Base-by-base conservation (phyloP, 2,888 invertebrate species). In the Drosophila vallismaia region DNA sequence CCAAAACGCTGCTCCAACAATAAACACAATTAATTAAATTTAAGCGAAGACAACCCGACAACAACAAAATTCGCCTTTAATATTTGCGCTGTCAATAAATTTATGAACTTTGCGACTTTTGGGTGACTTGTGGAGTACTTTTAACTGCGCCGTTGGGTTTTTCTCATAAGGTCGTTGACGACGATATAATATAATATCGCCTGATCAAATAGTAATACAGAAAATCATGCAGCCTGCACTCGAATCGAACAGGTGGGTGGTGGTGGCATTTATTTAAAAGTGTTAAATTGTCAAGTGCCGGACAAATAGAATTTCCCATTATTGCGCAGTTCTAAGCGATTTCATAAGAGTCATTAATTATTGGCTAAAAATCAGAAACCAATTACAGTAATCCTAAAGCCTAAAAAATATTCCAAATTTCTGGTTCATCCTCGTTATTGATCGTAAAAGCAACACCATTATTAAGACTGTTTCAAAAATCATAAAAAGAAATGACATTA, bases 31-130 rank as follows among this genome's bases (percentile, higher is more conserved):
- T 82, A 84, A 84, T 84, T 81, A 73, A 84, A 82, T 81, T 84
- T 72, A 75, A 79, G 48, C 68, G 52, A 71, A 63, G 62, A 28
- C 28, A 28, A 28, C 4, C 28, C 5, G 71, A 54, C 19, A 51
- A 50, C 42, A 59, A 7, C 29, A 40, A 52, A 60, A 19, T 48
- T 46, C 56, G 33, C 60, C 26, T 73, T 76, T 74, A 71, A 81
- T 83, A 77, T 84, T 76, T 79, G 80, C 59, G 53, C 71, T 79
- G 82, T 81, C 79, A 84, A 82, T 84, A 82, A 83, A 83, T 79
- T 77, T 73, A 44, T 83, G 74, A 81, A 79, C 77, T 83, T 81
- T 80, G 77, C 71, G 64, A 62, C 67, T 77, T 53, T 28, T 38
- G 63, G 63, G 14, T 64, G 63, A 52, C 60, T 64, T 64, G 62